Percentiles rank a stretch among this genome's conserved stretches.
phyloP scores from a whole-genome alignment of 2,113 vertebrate genomes.

The Paraplagusia blochii region DNA sequence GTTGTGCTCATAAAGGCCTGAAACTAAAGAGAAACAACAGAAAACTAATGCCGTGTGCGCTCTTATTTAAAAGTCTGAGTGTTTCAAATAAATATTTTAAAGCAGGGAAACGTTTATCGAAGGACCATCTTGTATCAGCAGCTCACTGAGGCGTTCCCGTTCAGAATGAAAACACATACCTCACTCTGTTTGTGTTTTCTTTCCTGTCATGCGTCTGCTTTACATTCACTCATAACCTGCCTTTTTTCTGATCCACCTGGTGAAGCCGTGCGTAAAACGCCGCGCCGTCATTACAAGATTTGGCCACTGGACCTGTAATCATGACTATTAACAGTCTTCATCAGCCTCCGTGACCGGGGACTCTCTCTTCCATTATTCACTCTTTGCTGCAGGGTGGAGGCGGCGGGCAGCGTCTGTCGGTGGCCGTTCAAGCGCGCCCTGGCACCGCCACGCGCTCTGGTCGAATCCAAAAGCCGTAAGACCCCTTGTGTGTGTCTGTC shows the following conservation, averaged over 20 bases:
- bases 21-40: no score
- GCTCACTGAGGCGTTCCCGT: neutral
- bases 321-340: slow-evolving; percentile 10
- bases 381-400: slow-evolving; percentile 1
- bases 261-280: slow-evolving; percentile 50
- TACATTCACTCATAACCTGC: neutral
- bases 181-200: slow-evolving; percentile 23
- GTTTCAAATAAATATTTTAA: slow-evolving; percentile 34
- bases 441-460: slow-evolving; percentile 30
- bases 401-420: neutral
- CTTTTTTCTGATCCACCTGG: neutral
- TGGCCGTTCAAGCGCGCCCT: slow-evolving; percentile 15
- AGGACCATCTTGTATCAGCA: neutral
- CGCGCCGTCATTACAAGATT: neutral
- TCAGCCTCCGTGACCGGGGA: slow-evolving; percentile 2
- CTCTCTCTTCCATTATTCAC: slow-evolving; percentile 14
- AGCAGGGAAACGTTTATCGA: slow-evolving; percentile 6
- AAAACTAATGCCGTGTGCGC: no score
- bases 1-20: no score
- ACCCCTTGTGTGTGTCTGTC: no score
- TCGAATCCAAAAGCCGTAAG: no score
- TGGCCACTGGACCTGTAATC: slow-evolving; percentile 6
- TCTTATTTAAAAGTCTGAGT: neutral
- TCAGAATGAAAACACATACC: slow-evolving; percentile 30
- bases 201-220: slow-evolving; percentile 15